Conservation (phyloP, 2,113 vertebrate genomes). For the Alligator mississippiensis region DNA sequence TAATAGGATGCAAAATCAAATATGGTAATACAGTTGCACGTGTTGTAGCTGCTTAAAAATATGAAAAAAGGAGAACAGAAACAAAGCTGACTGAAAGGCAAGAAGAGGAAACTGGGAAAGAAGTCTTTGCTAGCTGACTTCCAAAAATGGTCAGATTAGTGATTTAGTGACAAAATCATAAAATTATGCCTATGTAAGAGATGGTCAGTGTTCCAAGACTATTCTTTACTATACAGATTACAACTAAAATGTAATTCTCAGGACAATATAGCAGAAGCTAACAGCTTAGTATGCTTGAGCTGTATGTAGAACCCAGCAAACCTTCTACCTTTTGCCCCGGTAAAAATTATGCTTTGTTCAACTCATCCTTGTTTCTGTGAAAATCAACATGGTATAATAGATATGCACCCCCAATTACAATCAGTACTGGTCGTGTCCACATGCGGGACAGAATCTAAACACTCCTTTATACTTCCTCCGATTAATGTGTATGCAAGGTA, state of each 20-base stretch:
- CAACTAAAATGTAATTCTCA: not conserved
- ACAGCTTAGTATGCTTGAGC: not conserved
- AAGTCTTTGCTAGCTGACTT: not conserved
- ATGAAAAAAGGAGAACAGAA: not conserved
- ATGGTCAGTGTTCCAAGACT: not conserved
- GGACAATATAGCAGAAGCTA: not conserved
- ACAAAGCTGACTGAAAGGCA: not conserved
- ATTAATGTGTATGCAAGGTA: not conserved
- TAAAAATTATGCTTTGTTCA: not conserved
- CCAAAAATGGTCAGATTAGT: not conserved
- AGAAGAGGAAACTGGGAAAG: accelerated
- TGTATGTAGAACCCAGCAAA: not conserved
- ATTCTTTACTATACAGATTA: not conserved
- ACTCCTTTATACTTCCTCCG: not conserved
- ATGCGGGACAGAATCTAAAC: not conserved
- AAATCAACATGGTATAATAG: not conserved
- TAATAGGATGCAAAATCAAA: not conserved
- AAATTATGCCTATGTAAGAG: not conserved
- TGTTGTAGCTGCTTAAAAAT: not conserved
- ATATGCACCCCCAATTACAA: not conserved
- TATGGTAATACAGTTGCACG: not conserved
- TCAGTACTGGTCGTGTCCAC: not conserved
- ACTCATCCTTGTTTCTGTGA: not conserved
- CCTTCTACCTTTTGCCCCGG: not conserved
- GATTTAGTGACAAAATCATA: not conserved